A percentile compares a stretch with the other conserved stretches of the same genome.
Conservation (phyloP, 2,888 invertebrate species). For the Aporophyla nigra region DNA sequence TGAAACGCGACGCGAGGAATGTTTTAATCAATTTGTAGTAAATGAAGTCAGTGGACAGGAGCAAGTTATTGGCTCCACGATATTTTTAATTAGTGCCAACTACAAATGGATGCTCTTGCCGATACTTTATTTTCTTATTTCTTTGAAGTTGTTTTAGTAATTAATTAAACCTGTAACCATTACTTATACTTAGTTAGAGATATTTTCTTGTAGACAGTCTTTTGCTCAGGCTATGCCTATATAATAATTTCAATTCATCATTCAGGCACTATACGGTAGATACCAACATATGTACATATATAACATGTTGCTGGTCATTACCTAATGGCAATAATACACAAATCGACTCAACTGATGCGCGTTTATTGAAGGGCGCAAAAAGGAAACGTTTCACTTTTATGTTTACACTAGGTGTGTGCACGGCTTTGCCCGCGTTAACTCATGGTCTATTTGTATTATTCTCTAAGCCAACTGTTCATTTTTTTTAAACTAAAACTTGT, state of each 20-base stretch:
- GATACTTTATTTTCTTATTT: constrained; percentile 23
- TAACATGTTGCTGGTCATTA: neutral
- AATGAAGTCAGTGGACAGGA: constrained; percentile 22
- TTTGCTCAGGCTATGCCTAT: neutral
- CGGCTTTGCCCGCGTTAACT: neutral
- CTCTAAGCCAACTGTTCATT: too few relatives aligned
- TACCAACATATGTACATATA: neutral
- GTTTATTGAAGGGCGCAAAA: constrained; percentile 1
- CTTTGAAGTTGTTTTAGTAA: constrained; percentile 31
- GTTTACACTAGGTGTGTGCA: too few relatives aligned
- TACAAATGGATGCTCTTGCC: constrained; percentile 7
- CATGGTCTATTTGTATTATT: too few relatives aligned
- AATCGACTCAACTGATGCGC: neutral
- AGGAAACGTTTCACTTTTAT: neutral
- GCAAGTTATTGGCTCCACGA: constrained; percentile 31
- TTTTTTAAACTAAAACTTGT: neutral
- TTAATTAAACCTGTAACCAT: constrained; percentile 20
- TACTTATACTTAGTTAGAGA: neutral
- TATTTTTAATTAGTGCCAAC: constrained; percentile 43
- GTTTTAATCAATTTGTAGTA: constrained; percentile 54
- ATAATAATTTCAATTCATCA: neutral
- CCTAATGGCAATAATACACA: constrained; percentile 7
- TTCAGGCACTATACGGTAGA: too few relatives aligned
- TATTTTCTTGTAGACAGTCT: neutral
- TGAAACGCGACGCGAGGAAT: constrained; percentile 38